These are phyloP conservation scores for human (Homo sapiens) DNA, from an alignment of 2,113 vertebrate genomes.

Conservation along the genomic window GRCh38 chr1:88275001-88275500, in stretches of 20 bases:
- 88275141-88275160: background rate
- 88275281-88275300: constrained; percentile 72
- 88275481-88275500: constrained; percentile 85
- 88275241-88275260: background rate
- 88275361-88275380: constrained; percentile 83
- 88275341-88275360: constrained; percentile 80
- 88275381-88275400: constrained; percentile 82
- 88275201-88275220: background rate
- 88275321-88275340: constrained; percentile 80
- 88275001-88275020: no score
- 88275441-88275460: constrained; percentile 89
- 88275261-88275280: constrained; percentile 43
- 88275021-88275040: no score
- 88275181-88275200: background rate
- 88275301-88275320: constrained; percentile 74
- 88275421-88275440: constrained; percentile 85
- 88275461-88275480: constrained; percentile 84
- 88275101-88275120: background rate
- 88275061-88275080: background rate
- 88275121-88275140: background rate
- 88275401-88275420: constrained; percentile 88
- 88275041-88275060: background rate
- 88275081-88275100: background rate
- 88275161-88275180: background rate
- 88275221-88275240: background rate